phyloP scores from a whole-genome alignment of 2,113 vertebrate genomes.

The Acanthisitta chloris region DNA sequence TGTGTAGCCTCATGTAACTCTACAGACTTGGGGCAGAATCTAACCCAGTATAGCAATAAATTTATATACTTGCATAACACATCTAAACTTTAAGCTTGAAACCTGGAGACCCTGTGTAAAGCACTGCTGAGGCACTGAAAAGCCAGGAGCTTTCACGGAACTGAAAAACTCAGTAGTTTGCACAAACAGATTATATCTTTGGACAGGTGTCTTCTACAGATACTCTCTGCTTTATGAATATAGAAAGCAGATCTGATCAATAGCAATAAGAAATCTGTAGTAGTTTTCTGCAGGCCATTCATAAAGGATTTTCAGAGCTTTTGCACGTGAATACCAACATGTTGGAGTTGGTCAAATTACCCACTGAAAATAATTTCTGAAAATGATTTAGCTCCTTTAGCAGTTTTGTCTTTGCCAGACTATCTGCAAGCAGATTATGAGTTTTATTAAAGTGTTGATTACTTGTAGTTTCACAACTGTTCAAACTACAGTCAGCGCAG shows the following conservation, averaged over 20 bases:
- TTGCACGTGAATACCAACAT: background rate
- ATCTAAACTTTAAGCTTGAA: background rate
- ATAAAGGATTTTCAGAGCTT: conserved; percentile 23
- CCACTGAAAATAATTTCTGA: background rate
- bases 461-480: conserved; percentile 44
- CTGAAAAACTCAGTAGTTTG: background rate
- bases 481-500: background rate
- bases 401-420: conserved; percentile 21
- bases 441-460: conserved; percentile 55
- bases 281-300: background rate
- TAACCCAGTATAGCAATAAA: background rate
- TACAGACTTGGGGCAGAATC: background rate
- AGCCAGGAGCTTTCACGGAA: background rate
- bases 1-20: background rate
- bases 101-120: background rate
- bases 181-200: background rate
- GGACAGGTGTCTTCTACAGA: background rate
- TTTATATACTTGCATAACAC: background rate
- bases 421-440: conserved; percentile 27
- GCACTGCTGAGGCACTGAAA: background rate
- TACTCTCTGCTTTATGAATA: background rate
- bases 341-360: conserved; percentile 26
- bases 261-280: background rate
- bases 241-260: background rate
- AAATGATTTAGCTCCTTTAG: conserved; percentile 31